A percentile compares a stretch with the other conserved stretches of the same genome.
Evolutionary conservation across 2,888 invertebrate species (phyloP).

Genomic region (Blera fallax): DNA sequence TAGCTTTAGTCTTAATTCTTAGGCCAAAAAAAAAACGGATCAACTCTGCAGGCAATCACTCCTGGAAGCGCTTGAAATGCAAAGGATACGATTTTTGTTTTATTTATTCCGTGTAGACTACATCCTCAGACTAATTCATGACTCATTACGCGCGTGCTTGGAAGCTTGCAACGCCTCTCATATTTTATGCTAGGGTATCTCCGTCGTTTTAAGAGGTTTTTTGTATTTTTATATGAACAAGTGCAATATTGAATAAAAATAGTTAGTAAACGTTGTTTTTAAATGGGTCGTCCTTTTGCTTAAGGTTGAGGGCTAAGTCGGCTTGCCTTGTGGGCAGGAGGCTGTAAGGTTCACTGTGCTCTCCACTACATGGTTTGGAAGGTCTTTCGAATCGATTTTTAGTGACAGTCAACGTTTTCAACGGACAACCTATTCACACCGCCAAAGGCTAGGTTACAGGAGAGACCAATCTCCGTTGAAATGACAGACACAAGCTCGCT

Average conservation of each 20-base stretch:
- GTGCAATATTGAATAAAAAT: slow-evolving; percentile 49
- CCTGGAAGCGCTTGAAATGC: slow-evolving; percentile 5
- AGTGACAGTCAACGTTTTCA: no score
- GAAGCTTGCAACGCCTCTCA: background rate
- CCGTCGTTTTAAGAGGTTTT: background rate
- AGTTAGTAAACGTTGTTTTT: background rate
- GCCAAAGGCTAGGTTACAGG: no score
- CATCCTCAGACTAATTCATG: slow-evolving; percentile 16
- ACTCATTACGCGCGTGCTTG: background rate
- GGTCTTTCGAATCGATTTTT: no score
- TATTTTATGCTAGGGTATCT: slow-evolving; percentile 21
- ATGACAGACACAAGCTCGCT: no score
- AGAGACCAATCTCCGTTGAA: no score
- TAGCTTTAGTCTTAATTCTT: slow-evolving; percentile 36
- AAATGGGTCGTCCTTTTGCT: no score
- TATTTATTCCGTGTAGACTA: slow-evolving; percentile 32
- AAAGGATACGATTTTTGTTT: background rate
- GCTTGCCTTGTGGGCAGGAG: no score
- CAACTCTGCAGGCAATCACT: slow-evolving; percentile 2
- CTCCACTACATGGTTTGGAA: no score
- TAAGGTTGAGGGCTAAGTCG: background rate
- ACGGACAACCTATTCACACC: no score
- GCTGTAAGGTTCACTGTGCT: no score
- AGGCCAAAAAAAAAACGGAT: slow-evolving; percentile 32
- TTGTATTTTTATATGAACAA: slow-evolving; percentile 30